These are phyloP conservation scores for Puffinus mauretanicus DNA, from an alignment of 2,113 vertebrate species.

Conservation along the genomic window DNA sequence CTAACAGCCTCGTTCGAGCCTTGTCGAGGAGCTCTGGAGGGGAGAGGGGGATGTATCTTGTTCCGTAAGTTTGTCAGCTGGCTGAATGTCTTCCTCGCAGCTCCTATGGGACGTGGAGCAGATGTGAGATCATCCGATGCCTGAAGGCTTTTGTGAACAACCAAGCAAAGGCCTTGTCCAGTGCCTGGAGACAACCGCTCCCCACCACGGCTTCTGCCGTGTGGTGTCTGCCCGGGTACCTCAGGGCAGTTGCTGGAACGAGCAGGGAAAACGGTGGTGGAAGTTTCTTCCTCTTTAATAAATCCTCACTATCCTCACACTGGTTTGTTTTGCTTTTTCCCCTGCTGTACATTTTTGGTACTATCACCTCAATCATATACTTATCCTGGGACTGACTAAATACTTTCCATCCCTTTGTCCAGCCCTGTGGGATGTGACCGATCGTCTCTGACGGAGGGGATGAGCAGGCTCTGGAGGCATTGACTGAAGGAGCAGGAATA, in stretches of 20 bases:
- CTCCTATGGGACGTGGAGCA: slow-evolving; percentile 67
- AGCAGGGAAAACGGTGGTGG: neutral
- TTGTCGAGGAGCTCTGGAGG: neutral
- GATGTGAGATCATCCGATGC: slow-evolving; percentile 88
- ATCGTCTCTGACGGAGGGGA: slow-evolving; percentile 64
- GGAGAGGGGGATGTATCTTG: neutral
- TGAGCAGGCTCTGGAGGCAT: slow-evolving; percentile 85
- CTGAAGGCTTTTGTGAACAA: slow-evolving; percentile 94
- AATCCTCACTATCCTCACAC: neutral
- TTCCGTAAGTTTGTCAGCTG: neutral
- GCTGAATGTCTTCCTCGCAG: neutral
- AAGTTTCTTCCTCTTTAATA: neutral
- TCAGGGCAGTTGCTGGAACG: neutral
- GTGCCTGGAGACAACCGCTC: no score
- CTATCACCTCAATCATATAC: neutral
- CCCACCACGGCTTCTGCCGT: neutral
- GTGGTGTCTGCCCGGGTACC: neutral
- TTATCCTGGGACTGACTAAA: neutral
- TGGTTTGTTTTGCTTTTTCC: neutral
- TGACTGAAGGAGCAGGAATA: slow-evolving; percentile 77
- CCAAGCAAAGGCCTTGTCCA: slow-evolving; percentile 73
- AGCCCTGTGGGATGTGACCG: neutral
- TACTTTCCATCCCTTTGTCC: neutral
- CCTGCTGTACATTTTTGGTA: neutral
- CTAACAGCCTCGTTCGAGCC: neutral